Base-by-base conservation (phyloP, 35 echinoderm and acorn worm species). In the Lytechinus variegatus region DNA sequence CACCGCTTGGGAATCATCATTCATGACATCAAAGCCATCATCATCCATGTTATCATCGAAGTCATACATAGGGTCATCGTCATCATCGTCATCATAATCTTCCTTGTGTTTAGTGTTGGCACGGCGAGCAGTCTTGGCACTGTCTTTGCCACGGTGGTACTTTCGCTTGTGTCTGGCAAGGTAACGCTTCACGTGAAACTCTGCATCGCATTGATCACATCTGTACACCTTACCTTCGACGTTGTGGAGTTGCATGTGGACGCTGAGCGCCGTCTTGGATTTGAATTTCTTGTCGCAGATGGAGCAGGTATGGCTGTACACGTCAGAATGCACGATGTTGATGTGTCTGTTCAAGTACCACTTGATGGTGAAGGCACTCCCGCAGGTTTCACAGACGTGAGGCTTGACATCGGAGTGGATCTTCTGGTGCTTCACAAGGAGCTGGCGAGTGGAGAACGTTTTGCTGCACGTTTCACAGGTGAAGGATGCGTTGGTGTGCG, bases 211-310 rank as follows among this genome's bases (percentile, higher is more conserved):
- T 54, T 86, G 60, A 53, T 95, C 86, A 12, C 94, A 95, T 2
- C 28, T 27, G 53, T 95, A 95, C 56, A 53, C 44, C 9, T 95
- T 95, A 28, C 92, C 92, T 54, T 95, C 94, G 7, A 72, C 94
- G 60, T 72, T 95, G 94, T 95, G 94, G 24, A 95, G 58, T 54
- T 95, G 58, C 94, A 95, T 72, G 94, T 95, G 94, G 28, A 95
- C 94, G 10, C 51, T 51, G 86, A 95, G 94, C 53, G 28, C 44
- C 9, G 86, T 87, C 61, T 55, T 72, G 60, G 86, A 10, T 54
- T 95, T 95, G 94, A 95, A 95, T 24, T 72, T 87, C 86, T 95
- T 95, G 94, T 54, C 94, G 33, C 94, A 95, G 28, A 53, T 51
- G 51, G 44, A 21, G 94, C 94, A 95, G 27, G 86, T 9, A 54